Evolutionary conservation across 1,140 invertebrate genomes (phyloP), one percentile per base, ranked within the genome.

Genomic region (Delia radicum): DNA sequence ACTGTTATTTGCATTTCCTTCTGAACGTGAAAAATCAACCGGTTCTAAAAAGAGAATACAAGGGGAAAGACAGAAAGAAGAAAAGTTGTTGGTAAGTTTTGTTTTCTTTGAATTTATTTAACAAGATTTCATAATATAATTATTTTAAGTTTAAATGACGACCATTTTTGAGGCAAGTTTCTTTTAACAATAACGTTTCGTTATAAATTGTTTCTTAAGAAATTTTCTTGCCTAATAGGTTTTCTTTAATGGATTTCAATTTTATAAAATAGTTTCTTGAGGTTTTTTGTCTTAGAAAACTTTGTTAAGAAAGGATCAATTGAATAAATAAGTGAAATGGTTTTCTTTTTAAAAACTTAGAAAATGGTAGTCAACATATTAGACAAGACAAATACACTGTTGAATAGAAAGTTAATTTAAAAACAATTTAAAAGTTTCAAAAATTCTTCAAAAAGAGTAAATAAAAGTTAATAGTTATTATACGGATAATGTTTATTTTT

Each of bases 21-120:
- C 84, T 15, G 79, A 78, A 80, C 84, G 84, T 79, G 84, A 85
- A 78, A 85, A 85, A 84, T 85, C 84, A 83, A 85, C 84, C 72
- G 84, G 84, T 79, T 85, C 84, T 85, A 79, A 10, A 42, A 76
- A 75, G 21, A 27, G 26, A 37, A 3, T 1, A 37, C 8, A 37
- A 37, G 33, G 8, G 33, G 8, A 37, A 13, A 37, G 13, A 21
- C n/a, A 55, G 48, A 21, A 18, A n/a, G n/a, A n/a, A n/a, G n/a
- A n/a, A 55, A 48, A 48, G 42, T 55, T 21, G 46, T 0, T 21
- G 13, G 13, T 3, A 13, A 3, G 1, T 13, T 1, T 37, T 37
- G 33, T 37, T 37, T 37, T 13, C 8, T 2, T 37, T 37, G 33
- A 37, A 37, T 10, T 37, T 1, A 37, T 2, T n/a, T 5, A 21